Percentiles rank a stretch among this genome's conserved stretches.
Conservation (phyloP, 1,140 invertebrate species). For the Ruditapes philippinarum region DNA sequence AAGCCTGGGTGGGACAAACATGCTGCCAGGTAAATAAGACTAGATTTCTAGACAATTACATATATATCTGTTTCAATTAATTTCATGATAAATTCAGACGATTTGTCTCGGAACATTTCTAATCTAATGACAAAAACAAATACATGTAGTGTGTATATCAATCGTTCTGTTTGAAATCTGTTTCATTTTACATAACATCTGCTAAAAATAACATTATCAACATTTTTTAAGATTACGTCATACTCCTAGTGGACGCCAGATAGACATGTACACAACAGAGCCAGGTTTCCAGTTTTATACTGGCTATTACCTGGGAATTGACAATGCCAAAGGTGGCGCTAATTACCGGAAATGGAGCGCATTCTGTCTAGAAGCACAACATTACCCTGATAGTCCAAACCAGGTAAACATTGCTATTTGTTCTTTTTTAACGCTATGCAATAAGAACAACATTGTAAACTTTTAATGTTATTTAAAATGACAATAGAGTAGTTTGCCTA, state of each 20-base stretch:
- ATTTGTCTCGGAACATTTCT: too few relatives aligned
- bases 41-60: too few relatives aligned
- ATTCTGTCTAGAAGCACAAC: conserved; percentile 96
- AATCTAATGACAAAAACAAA: too few relatives aligned
- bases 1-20: conserved; percentile 74
- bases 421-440: too few relatives aligned
- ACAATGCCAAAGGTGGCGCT: conserved; percentile 91
- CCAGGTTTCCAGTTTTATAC: conserved; percentile 97
- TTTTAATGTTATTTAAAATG: too few relatives aligned
- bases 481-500: too few relatives aligned
- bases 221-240: not conserved
- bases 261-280: conserved; percentile 94
- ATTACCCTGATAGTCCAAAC: conserved; percentile 96
- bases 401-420: conserved; percentile 88
- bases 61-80: not conserved
- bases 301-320: conserved; percentile 89
- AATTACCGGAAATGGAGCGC: conserved; percentile 93
- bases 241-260: conserved; percentile 89
- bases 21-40: conserved; percentile 83
- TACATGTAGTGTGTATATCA: too few relatives aligned
- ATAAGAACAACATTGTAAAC: too few relatives aligned
- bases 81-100: too few relatives aligned
- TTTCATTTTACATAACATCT: too few relatives aligned
- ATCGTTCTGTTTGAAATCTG: too few relatives aligned
- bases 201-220: too few relatives aligned